phyloP scores from a whole-genome alignment of 2,888 invertebrate species.

The Cheilosia pagana region DNA sequence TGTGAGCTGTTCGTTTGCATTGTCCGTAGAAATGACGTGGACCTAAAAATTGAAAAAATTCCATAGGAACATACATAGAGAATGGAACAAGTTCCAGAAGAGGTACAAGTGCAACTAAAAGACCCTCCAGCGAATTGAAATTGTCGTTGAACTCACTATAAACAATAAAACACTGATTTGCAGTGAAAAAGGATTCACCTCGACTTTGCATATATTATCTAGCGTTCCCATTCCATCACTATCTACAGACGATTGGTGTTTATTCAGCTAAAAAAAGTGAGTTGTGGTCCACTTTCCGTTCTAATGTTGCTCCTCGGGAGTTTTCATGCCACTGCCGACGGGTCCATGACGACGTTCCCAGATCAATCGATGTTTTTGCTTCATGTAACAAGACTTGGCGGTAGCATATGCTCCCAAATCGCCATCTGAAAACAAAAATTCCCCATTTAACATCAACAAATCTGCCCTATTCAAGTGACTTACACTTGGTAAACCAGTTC shows the following conservation, averaged over 20 bases:
- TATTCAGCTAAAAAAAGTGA: conserved; percentile 12
- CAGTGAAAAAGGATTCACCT: conserved; percentile 23
- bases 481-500: conserved; percentile 98
- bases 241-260: conserved; percentile 37
- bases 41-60: no score
- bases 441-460: not conserved
- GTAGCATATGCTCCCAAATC: conserved; percentile 92
- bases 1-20: not conserved
- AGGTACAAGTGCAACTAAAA: no score
- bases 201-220: conserved; percentile 51
- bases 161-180: not conserved
- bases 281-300: conserved; percentile 1
- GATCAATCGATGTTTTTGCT: conserved; percentile 98
- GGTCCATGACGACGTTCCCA: conserved; percentile 98
- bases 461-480: conserved; percentile 78
- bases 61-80: no score
- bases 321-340: conserved; percentile 87
- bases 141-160: not conserved
- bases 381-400: conserved; percentile 93
- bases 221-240: conserved; percentile 22
- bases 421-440: conserved; percentile 88
- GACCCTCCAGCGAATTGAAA: no score
- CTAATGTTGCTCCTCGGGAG: conserved; percentile 68
- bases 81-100: no score
- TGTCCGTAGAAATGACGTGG: no score